These are phyloP conservation scores for Polypedilum vanderplanki DNA, from an alignment of 1,140 invertebrate genomes.

Conservation along the genomic window DNA sequence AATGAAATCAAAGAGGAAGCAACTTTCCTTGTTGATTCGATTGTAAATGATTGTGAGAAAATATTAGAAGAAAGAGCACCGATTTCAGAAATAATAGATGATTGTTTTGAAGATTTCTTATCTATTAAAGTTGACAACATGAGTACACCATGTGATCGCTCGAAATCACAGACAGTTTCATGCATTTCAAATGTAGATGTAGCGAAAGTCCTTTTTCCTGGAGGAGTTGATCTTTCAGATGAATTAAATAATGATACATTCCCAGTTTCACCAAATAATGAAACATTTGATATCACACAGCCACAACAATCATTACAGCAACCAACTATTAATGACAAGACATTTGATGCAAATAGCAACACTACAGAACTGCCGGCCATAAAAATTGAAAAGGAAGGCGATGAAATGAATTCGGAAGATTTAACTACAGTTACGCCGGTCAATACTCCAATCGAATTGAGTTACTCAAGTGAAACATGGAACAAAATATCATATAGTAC, in stretches of 20 bases:
- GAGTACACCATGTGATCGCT: not conserved
- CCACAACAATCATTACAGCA: too few species aligned
- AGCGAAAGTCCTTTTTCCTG: not conserved
- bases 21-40: not conserved
- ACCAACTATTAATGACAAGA: not conserved
- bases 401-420: conserved; percentile 30
- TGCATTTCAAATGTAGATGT: not conserved
- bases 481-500: conserved; percentile 28
- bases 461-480: conserved; percentile 29
- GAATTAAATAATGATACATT: conserved; percentile 6
- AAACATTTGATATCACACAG: not conserved
- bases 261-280: not conserved
- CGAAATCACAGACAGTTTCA: not conserved
- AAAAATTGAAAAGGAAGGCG: conserved; percentile 21
- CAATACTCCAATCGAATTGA: conserved; percentile 32
- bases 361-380: not conserved
- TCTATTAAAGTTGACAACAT: not conserved
- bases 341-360: not conserved
- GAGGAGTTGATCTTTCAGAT: not conserved
- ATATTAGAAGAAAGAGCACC: not conserved
- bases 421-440: conserved; percentile 31
- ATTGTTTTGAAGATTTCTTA: not conserved
- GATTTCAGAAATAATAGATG: not conserved
- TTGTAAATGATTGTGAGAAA: conserved; percentile 21
- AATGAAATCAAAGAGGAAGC: not conserved